phyloP scores from a whole-genome alignment of 2,888 invertebrate species.

The Steinernema hermaphroditum region DNA sequence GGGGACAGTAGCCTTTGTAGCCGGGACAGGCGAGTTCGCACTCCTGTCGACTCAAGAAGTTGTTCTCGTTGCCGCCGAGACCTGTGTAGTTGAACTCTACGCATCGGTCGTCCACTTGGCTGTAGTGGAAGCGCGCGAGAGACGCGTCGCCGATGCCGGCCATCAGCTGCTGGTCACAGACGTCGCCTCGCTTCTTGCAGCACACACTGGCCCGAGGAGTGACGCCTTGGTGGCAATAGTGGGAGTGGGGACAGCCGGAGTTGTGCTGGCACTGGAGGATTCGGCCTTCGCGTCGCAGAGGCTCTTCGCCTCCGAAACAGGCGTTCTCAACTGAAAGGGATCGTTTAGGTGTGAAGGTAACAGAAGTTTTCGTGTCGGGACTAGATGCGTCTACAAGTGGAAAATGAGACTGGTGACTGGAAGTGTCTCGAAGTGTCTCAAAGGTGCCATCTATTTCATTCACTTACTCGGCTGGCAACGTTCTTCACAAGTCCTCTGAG shows the following conservation, averaged over 20 bases:
- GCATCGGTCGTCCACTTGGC: constrained; percentile 45
- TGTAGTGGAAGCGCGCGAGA: constrained; percentile 53
- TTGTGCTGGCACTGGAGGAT: constrained; percentile 47
- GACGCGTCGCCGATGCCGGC: constrained; percentile 46
- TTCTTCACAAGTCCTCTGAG: constrained; percentile 33
- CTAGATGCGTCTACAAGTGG: too few relatives aligned
- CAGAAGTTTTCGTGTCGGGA: too few relatives aligned
- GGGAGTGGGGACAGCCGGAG: constrained; percentile 47
- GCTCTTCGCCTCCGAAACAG: constrained; percentile 53
- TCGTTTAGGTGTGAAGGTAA: too few relatives aligned
- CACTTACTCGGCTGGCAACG: constrained; percentile 48
- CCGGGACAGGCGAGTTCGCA: constrained; percentile 37
- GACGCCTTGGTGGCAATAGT: constrained; percentile 59
- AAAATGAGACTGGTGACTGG: too few relatives aligned
- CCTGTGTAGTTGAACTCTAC: constrained; percentile 36
- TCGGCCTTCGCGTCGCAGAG: constrained; percentile 43
- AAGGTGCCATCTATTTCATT: too few relatives aligned
- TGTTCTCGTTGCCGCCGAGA: constrained; percentile 42
- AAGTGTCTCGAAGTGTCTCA: too few relatives aligned
- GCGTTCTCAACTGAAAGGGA: constrained; percentile 49
- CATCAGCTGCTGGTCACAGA: constrained; percentile 45
- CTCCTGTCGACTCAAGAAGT: constrained; percentile 37
- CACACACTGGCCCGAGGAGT: constrained; percentile 37
- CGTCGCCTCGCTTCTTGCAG: constrained; percentile 42
- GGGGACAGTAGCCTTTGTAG: constrained; percentile 41